Conservation (phyloP, 1,140 invertebrate genomes). For the Drosophila kanapiae region DNA sequence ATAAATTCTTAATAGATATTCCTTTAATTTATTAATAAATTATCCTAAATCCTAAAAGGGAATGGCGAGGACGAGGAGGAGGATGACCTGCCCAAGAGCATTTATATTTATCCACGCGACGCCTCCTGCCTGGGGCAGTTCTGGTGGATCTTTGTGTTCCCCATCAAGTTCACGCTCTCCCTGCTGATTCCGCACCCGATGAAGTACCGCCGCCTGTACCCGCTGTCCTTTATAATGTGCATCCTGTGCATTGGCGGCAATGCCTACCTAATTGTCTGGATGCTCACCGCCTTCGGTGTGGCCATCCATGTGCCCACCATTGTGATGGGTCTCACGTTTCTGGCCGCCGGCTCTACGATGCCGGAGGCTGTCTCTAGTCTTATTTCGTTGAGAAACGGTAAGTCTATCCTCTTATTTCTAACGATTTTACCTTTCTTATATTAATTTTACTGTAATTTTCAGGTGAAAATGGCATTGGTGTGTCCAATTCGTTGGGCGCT, state of each 20-base stretch:
- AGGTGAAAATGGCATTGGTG: constrained; percentile 94
- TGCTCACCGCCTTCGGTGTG: constrained; percentile 94
- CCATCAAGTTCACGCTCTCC: constrained; percentile 89
- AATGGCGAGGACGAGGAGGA: constrained; percentile 66
- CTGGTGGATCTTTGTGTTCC: constrained; percentile 91
- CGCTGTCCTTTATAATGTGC: constrained; percentile 94
- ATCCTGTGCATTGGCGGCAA: constrained; percentile 93
- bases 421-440: not conserved
- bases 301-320: constrained; percentile 93
- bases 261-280: constrained; percentile 96
- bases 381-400: constrained; percentile 92
- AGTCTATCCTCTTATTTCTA: constrained; percentile 85
- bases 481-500: constrained; percentile 93
- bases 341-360: constrained; percentile 94
- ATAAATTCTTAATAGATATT: not conserved
- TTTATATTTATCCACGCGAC: constrained; percentile 64
- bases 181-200: constrained; percentile 92
- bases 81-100: constrained; percentile 51
- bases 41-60: constrained; percentile 27
- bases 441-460: constrained; percentile 33
- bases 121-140: constrained; percentile 84
- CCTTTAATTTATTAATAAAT: not conserved
- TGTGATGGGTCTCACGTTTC: constrained; percentile 95
- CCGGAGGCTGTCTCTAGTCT: constrained; percentile 95
- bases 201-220: constrained; percentile 89